Percentiles rank a stretch among this genome's conserved stretches.
Evolutionary conservation across 2,797 vertebrate genomes (phyloP).

Genomic region (Epinephelus awoara): DNA sequence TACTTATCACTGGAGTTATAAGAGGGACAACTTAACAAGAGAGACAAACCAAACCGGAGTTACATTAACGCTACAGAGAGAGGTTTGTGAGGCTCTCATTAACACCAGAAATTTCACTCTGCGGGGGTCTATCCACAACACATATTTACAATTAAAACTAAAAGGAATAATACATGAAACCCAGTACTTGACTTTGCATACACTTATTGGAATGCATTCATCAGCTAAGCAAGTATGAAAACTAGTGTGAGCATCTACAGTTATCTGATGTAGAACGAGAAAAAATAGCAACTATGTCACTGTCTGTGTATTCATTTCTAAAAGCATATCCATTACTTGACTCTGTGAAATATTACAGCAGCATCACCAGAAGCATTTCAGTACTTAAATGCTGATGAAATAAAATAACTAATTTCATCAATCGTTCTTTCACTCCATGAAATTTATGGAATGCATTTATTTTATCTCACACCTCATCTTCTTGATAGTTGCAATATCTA

Average conservation of each 20-base stretch:
- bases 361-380: neutral
- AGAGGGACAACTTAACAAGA: too few species aligned
- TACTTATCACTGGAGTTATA: too few species aligned
- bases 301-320: neutral
- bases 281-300: neutral
- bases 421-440: neutral
- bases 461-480: slow-evolving; percentile 5
- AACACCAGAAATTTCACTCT: neutral
- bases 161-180: neutral
- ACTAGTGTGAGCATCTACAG: neutral
- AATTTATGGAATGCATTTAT: slow-evolving; percentile 20
- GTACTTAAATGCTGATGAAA: slow-evolving; percentile 7
- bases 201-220: neutral
- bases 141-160: neutral
- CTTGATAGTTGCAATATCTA: neutral
- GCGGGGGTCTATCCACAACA: neutral
- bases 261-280: neutral
- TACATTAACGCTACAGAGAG: neutral
- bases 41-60: too few species aligned
- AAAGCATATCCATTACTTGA: neutral
- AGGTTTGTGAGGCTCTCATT: neutral
- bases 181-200: neutral
- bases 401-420: slow-evolving; percentile 5
- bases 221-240: neutral
- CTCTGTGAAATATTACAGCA: neutral